Evolutionary conservation across 2,113 vertebrate species (phyloP), one percentile per base, ranked within the genome.

Genomic region (Amia ocellicauda): DNA sequence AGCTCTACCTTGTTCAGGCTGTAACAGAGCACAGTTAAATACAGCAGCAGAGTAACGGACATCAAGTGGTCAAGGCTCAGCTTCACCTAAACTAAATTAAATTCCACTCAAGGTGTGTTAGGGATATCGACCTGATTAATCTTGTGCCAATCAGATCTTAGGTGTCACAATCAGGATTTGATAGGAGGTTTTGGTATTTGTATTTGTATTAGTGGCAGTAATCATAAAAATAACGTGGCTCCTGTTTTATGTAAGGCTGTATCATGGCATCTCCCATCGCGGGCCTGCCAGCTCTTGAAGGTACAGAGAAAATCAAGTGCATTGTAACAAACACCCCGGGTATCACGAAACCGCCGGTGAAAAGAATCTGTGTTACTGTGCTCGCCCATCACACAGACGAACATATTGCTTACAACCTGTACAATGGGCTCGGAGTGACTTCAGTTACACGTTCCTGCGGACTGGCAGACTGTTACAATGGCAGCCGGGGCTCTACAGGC

Each of bases 351-450:
- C 87, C 85, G 3, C 13, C 86, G 80, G 86, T 86, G 87, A 89
- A 91, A 90, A 69, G 78, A 86, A 86, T 86, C 70, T 90, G 83
- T 91, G 86, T 89, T 86, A 83, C 78, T 90, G 85, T 84, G 85
- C 87, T 86, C 86, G 86, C 82, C 84, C 82, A 80, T 80, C 89
- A 90, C 69, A 74, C 88, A 84, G 88, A 84, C 85, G 85, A 86
- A 91, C 91, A 90, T 93, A 91, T 92, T 92, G 89, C 89, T 90
- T 92, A 91, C 90, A 91, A 88, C 84, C 79, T 78, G 70, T 86
- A 90, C 90, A 92, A 91, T 86, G 80, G 83, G 70, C 80, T 75
- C 81, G 78, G 87, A 83, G 88, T 89, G 89, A 93, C 87, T 91
- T 91, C 82, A 81, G 84, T 89, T 85, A 88, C 88, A 87, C 85